These are phyloP conservation scores for Dendrolimus kikuchii DNA, from an alignment of 1,140 invertebrate species.

Conservation along the genomic window DNA sequence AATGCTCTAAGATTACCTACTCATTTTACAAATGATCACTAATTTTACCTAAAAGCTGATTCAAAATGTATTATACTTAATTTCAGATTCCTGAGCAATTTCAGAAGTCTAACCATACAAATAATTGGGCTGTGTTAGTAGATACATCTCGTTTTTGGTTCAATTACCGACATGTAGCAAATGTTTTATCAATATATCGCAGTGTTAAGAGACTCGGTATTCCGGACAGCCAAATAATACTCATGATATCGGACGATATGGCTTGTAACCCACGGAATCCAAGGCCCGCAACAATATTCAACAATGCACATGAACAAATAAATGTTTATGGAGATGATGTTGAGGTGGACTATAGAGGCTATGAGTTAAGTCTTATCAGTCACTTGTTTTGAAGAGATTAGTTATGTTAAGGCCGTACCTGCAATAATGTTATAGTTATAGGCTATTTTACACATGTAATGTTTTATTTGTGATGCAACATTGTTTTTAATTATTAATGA, in stretches of 20 bases:
- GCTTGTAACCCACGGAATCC: constrained; percentile 99
- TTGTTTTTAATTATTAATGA: too few species aligned
- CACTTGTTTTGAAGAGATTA: too few species aligned
- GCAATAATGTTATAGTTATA: too few species aligned
- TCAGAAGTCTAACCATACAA: constrained; percentile 84
- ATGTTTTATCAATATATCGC: constrained; percentile 97
- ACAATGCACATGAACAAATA: constrained; percentile 97
- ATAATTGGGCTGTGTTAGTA: constrained; percentile 99
- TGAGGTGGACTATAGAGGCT: constrained; percentile 99
- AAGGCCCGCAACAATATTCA: constrained; percentile 97
- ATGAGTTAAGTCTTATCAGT: constrained; percentile 81
- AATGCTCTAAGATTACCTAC: too few species aligned
- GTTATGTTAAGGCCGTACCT: too few species aligned
- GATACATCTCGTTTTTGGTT: constrained; percentile 99
- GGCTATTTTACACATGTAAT: too few species aligned
- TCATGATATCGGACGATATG: constrained; percentile 99
- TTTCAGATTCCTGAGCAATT: constrained; percentile 63
- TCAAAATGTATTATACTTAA: too few species aligned
- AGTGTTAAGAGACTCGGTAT: constrained; percentile 98
- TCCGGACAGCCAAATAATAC: constrained; percentile 96
- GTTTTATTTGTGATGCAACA: too few species aligned
- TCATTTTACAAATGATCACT: too few species aligned
- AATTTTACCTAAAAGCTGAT: too few species aligned
- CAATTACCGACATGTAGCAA: constrained; percentile 99
- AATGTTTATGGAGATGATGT: constrained; percentile 99